Base-by-base conservation (phyloP, 1,140 invertebrate species). In the Drosophila grimshawi region DNA sequence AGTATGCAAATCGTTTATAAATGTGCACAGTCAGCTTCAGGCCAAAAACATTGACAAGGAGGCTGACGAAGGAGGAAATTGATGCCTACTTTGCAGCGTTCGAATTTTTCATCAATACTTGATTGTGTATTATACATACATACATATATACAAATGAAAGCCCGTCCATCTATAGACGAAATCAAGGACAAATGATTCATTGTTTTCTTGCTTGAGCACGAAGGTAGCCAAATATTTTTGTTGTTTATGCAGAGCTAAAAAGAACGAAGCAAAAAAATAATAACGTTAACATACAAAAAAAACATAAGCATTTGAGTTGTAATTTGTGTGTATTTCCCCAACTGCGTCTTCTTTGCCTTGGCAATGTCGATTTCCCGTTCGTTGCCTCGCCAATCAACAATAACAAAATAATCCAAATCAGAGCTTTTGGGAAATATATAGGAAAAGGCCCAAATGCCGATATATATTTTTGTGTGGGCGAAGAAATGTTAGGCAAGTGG, bases 371-470 rank as follows among this genome's bases (percentile, higher is more conserved):
- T 66, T 66, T 66, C 63, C 39, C 5, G 37, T 49, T 56, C 65
- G 61, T 35, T 30, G 41, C 43, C 10, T 53, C 41, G 57, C 65
- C 61, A 73, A 73, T 73, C 70, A 73, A 68, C 49, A 73, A 73
- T 61, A 73, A 68, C 56, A 68, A 73, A 68, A 73, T 61, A 67
- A 67, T 73, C 64, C 32, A 68, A 61, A 48, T 63, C 67, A 49
- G 41, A 35, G 57, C 55, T n/a, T 8, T 19, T 19, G 19, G 19
- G 19, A 19, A 19, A 19, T 19, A 19, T 19, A 19, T 19, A 19
- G 19, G 7, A 56, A 51, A 39, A 30, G 32, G 32, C 27, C 29
- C 35, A 43, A 60, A 48, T 60, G 46, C n/a, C 4, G 57, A 45
- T 46, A 35, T 33, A 19, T 5, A 52, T 52, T 32, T 7, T 11